Base-by-base conservation (phyloP, 1,140 invertebrate genomes). In the Danaus melanippus region DNA sequence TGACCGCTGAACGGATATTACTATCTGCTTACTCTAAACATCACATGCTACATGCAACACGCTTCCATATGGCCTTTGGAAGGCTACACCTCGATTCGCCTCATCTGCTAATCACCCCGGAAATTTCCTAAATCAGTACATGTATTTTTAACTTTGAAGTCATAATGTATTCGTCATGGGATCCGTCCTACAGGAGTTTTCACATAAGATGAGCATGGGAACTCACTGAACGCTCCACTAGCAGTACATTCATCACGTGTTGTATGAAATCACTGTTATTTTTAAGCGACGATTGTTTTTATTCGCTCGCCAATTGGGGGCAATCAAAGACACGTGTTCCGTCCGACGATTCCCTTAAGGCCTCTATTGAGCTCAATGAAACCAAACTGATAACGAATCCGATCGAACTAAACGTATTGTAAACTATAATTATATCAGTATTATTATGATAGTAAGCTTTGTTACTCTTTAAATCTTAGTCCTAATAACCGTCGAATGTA, bases 211-310 rank as follows among this genome's bases (percentile, higher is more conserved):
- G 60, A 56, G 64, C 57, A 65, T 74, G 80, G 75, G 82, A 84
- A 84, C 69, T 62, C 63, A 66, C 64, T 50, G 66, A 67, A 60
- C 67, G 67, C 66, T 71, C 64, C 63, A 62, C 67, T 66, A 64
- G 78, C 68, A 79, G 71, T 72, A 77, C 79, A 78, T 73, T 60
- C 74, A 76, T 81, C 81, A 86, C 77, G 80, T 86, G 81, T 83
- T 84, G 66, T 66, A 86, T 86, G 83, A 86, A 86, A 86, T 86
- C 83, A 86, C 83, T 76, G 81, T 75, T 86, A 86, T 86, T 86
- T 86, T 86, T 80, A 77, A 79, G 79, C 78, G 72, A 78, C 73
- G 81, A 84, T 86, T 86, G 83, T 86, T 86, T 86, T 86, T 84
- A 86, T 86, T 86, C 76, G 81, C 71, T 73, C 77, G 83, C 81